Evolutionary conservation across 2,797 vertebrate genomes (phyloP), one percentile per base, ranked within the genome.

Genomic region (Pseudomugil tenellus): DNA sequence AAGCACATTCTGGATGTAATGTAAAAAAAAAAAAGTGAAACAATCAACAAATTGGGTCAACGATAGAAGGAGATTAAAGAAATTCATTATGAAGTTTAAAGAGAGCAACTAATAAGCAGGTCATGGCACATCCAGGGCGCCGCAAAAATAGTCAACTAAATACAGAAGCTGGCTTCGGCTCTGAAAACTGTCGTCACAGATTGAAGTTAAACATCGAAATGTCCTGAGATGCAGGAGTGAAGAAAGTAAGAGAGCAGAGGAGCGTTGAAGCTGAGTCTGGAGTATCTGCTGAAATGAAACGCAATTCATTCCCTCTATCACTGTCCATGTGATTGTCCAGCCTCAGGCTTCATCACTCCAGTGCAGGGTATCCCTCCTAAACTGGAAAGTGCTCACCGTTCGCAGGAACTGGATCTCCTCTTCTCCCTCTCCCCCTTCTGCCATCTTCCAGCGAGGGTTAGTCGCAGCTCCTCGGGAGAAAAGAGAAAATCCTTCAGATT

Each of bases 391-490:
- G 95, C 96, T 94, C 91, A 97, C 96, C 85, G 96, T 97, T 82
- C 96, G 92, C 80, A 97, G 93, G 89, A 97, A 97, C 91, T 96
- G 96, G 69, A 97, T 96, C 85, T 97, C 96, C 84, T 97, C 96
- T 76, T 97, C 96, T 73, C 96, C 96, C 79, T 96, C 96, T 83
- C 93, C 95, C 84, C 95, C 96, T 84, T 97, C 96, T 70, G 96
- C 95, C 96, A 97, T 97, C 92, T 91, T 94, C 90, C 85, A 58
- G 86, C 84, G 74, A 83, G 84, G 86, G 84, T 92, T 92, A 91
- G 82, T 90, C 78, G 81, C 91, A 90, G 91, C 91, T 94, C 94
- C 93, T 93, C 92, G 73, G 86, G 87, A 92, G 87, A 92, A 90
- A 92, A 86, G 63, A 92, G 49, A 84, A 84, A 91, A 93, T 91